These are phyloP conservation scores for Lepidotrigona ventralis DNA, from an alignment of 1,140 invertebrate species.

Conservation along the genomic window DNA sequence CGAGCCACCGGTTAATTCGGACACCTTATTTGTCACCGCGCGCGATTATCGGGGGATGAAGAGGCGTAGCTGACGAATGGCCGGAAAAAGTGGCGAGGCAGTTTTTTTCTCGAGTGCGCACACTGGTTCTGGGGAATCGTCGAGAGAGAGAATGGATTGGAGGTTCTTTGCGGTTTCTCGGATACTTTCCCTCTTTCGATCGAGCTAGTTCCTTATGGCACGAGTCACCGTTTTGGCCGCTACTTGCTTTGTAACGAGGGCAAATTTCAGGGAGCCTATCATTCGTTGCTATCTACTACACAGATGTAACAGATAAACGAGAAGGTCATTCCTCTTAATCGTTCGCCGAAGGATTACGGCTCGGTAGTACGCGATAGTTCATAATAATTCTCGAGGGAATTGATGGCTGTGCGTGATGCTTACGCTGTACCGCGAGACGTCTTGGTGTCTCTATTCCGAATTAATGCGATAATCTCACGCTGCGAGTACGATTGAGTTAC, in stretches of 20 bases:
- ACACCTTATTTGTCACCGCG: constrained; percentile 17
- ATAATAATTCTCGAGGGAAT: constrained; percentile 22
- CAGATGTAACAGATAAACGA: background rate
- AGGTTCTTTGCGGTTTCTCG: background rate
- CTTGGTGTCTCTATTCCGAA: constrained; percentile 18
- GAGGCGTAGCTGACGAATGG: background rate
- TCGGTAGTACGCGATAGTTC: background rate
- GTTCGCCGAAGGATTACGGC: background rate
- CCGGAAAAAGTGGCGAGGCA: background rate
- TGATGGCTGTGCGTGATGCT: constrained; percentile 17
- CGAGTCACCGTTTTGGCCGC: no score
- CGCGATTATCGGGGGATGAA: background rate
- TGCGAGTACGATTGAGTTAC: constrained; percentile 24
- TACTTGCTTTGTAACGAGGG: no score
- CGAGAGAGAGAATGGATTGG: background rate
- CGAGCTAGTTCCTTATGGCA: no score
- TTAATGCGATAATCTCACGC: constrained; percentile 28
- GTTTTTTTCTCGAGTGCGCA: background rate
- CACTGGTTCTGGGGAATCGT: background rate
- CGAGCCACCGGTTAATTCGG: background rate
- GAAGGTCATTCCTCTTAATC: constrained; percentile 20
- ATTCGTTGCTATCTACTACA: no score
- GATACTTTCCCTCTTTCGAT: no score
- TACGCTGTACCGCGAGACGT: background rate
- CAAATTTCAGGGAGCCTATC: no score